These are phyloP conservation scores for Acromyrmex charruanus DNA, from an alignment of 1,140 invertebrate genomes.

Conservation along the genomic window DNA sequence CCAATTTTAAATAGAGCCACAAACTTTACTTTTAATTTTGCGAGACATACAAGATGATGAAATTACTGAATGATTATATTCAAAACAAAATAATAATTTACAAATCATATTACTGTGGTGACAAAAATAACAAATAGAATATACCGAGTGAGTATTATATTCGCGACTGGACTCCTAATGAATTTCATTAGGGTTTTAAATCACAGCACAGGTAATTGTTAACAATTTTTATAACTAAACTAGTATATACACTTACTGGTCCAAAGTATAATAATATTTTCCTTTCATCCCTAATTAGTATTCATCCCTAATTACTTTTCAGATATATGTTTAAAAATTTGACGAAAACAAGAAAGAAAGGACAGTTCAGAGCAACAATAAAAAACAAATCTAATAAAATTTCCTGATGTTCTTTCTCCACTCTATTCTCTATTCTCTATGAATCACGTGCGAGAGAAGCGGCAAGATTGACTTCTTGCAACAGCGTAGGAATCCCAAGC, in stretches of 20 bases:
- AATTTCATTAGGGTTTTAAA: not conserved
- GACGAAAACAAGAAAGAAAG: too few species aligned
- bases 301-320: too few species aligned
- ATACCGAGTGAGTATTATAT: not conserved
- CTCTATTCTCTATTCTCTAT: not conserved
- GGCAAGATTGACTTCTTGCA: not conserved
- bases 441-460: not conserved
- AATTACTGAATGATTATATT: not conserved
- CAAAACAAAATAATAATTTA: slow-evolving; percentile 1
- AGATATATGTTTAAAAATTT: too few species aligned
- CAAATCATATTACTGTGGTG: not conserved
- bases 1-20: slow-evolving; percentile 12
- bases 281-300: too few species aligned
- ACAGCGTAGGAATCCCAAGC: not conserved
- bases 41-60: not conserved
- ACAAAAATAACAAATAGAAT: slow-evolving; percentile 1
- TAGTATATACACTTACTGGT: too few species aligned
- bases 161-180: not conserved
- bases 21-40: not conserved
- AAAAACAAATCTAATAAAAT: not conserved
- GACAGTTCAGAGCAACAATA: too few species aligned
- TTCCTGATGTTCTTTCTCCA: not conserved
- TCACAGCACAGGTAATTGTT: not conserved
- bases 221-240: not conserved
- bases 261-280: too few species aligned